Conservation (phyloP, 2,113 vertebrate species). For the Podocnemis expansa region DNA sequence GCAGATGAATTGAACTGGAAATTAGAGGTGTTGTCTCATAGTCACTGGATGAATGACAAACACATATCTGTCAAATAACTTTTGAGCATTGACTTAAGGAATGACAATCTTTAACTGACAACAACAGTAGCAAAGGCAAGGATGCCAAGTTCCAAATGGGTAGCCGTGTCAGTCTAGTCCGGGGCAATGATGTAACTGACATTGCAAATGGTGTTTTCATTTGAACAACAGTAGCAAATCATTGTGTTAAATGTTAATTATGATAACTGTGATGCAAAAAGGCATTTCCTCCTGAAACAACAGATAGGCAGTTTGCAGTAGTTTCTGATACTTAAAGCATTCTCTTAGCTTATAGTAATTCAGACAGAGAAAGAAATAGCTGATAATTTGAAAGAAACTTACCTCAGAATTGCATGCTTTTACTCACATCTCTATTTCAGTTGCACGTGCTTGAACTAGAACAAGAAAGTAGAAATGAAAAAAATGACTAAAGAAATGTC, state of each 20-base stretch:
- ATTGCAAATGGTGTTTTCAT: background rate
- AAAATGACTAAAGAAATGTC: background rate
- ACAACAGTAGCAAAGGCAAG: background rate
- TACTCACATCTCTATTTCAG: background rate
- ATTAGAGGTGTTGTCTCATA: no score
- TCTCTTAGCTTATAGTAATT: background rate
- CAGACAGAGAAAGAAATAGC: background rate
- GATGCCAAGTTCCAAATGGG: no score
- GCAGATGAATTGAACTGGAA: no score
- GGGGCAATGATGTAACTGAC: background rate
- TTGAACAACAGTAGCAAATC: background rate
- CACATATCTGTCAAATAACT: background rate
- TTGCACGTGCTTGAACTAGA: no score
- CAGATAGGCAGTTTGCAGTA: background rate
- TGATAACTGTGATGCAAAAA: background rate
- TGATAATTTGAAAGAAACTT: background rate
- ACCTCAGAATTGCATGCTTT: background rate
- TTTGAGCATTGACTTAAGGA: background rate
- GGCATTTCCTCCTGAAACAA: background rate
- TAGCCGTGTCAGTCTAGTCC: no score
- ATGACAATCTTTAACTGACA: background rate
- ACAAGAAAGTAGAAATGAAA: background rate
- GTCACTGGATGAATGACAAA: no score
- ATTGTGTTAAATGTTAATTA: background rate
- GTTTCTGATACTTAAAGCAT: background rate